These are phyloP conservation scores for Loxodonta africana DNA, from an alignment of 2,113 vertebrate species.

Conservation along the genomic window DNA sequence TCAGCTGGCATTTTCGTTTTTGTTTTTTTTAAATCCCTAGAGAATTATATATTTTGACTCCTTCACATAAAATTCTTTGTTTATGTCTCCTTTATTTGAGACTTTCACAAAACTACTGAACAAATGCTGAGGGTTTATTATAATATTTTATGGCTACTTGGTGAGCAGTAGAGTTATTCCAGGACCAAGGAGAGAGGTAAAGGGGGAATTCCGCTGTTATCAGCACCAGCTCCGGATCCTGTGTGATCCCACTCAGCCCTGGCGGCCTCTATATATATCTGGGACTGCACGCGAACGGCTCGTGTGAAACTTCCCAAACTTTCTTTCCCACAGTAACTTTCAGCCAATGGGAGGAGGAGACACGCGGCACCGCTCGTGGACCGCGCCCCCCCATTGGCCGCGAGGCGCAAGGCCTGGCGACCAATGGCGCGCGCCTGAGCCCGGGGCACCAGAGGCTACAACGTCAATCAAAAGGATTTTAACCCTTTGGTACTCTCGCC, in stretches of 20 bases:
- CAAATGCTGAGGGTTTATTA: conserved; percentile 66
- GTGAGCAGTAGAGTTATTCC: conserved; percentile 79
- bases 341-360: conserved; percentile 95
- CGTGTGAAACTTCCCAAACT: conserved; percentile 99
- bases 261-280: conserved; percentile 97
- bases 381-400: conserved; percentile 96
- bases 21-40: conserved; percentile 83
- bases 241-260: conserved; percentile 89
- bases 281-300: conserved; percentile 98
- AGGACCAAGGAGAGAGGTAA: conserved; percentile 86
- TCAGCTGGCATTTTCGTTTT: conserved; percentile 95
- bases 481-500: conserved; percentile 78
- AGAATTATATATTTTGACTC: conserved; percentile 79
- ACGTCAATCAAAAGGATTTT: conserved; percentile 91
- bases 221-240: conserved; percentile 82
- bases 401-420: conserved; percentile 91
- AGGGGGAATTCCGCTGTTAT: conserved; percentile 80
- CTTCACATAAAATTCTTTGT: conserved; percentile 53
- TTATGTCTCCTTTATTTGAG: conserved; percentile 66
- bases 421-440: conserved; percentile 94
- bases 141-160: conserved; percentile 69
- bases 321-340: conserved; percentile 99
- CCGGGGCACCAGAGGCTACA: conserved; percentile 91
- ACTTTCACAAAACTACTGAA: conserved; percentile 72
- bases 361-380: conserved; percentile 98